Conservation (phyloP, 2,113 vertebrate species). For the Rhinolophus ferrumequinum region DNA sequence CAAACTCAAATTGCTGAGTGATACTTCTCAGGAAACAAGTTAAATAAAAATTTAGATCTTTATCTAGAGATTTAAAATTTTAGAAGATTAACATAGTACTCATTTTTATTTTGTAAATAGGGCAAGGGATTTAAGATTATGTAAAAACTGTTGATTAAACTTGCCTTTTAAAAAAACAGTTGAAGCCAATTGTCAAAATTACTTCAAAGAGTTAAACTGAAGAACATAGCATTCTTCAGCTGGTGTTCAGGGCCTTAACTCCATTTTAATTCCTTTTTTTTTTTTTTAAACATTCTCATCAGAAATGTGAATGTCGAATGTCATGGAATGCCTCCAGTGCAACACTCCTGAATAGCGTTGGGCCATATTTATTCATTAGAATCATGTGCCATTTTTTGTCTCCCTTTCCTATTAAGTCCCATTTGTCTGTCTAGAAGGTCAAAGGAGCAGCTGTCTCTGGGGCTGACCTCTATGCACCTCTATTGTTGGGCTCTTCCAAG, state of each 20-base stretch:
- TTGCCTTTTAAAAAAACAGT: not conserved
- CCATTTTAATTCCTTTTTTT: constrained; percentile 61
- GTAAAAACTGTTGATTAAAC: constrained; percentile 32
- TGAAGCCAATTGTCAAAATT: not conserved
- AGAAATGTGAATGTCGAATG: constrained; percentile 21
- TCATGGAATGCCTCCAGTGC: constrained; percentile 32
- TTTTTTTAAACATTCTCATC: not conserved
- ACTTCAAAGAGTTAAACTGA: not conserved
- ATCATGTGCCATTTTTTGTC: constrained; percentile 47
- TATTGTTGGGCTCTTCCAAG: constrained; percentile 52
- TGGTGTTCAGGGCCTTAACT: not conserved
- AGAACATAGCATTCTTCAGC: not conserved
- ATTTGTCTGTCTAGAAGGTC: constrained; percentile 62
- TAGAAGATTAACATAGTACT: not conserved
- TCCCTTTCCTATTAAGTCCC: constrained; percentile 54
- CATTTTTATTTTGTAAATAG: not conserved
- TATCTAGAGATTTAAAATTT: not conserved
- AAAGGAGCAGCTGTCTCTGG: constrained; percentile 66
- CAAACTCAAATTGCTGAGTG: constrained; percentile 20
- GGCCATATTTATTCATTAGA: constrained; percentile 68
- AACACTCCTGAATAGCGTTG: constrained; percentile 49
- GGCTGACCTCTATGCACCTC: constrained; percentile 54
- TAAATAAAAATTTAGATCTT: constrained; percentile 29
- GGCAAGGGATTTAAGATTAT: not conserved
- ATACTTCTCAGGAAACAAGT: constrained; percentile 17